phyloP scores from a whole-genome alignment of 1,140 invertebrate genomes.

The Trichonephila clavata region DNA sequence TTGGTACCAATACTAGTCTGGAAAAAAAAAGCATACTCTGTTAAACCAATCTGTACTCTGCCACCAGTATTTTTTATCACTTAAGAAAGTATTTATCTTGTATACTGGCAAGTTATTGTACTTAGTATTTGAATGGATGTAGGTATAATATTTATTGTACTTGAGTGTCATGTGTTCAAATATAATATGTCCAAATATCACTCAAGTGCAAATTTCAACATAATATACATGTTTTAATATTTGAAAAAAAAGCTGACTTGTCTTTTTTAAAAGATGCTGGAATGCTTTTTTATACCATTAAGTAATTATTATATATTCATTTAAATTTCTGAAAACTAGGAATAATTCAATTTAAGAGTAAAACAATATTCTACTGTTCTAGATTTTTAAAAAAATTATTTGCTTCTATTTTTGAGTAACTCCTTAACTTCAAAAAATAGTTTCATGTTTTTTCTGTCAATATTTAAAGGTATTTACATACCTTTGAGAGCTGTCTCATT shows the following conservation, averaged over 20 bases:
- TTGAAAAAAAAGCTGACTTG: neutral
- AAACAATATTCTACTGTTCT: too few relatives aligned
- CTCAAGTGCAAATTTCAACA: neutral
- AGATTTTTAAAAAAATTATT: too few relatives aligned
- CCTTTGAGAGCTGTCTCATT: too few relatives aligned
- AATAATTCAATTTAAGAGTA: too few relatives aligned
- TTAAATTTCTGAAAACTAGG: too few relatives aligned
- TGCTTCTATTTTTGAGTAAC: too few relatives aligned
- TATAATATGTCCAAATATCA: neutral
- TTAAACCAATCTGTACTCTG: neutral
- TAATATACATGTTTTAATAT: neutral
- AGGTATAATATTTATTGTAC: neutral
- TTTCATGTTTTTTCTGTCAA: too few relatives aligned
- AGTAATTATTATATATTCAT: too few relatives aligned
- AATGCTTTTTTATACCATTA: too few relatives aligned
- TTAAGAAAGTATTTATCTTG: neutral
- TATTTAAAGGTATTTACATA: too few relatives aligned
- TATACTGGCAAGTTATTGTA: neutral
- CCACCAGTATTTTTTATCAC: neutral
- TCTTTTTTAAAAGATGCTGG: too few relatives aligned
- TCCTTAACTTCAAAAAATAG: too few relatives aligned
- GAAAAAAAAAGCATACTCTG: neutral
- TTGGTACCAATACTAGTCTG: neutral
- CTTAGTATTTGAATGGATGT: conserved; percentile 8
- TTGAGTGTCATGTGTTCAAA: conserved; percentile 5